phyloP scores from a whole-genome alignment of 2,888 invertebrate genomes.

The Xestia ashworthii region DNA sequence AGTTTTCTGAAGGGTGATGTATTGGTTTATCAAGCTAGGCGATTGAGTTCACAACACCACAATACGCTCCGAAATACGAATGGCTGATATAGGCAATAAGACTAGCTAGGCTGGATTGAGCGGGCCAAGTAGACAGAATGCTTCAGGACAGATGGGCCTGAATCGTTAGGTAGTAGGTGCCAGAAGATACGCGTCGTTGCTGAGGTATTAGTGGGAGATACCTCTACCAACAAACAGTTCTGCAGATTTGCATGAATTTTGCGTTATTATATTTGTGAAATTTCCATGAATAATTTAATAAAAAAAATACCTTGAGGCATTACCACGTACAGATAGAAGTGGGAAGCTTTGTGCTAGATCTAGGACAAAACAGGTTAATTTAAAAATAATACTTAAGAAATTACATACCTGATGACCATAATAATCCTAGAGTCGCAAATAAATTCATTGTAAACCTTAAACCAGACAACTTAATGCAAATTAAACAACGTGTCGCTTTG shows the following conservation, averaged over 20 bases:
- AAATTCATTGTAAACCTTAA: constrained; percentile 13
- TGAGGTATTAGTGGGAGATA: neutral
- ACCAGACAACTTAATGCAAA: neutral
- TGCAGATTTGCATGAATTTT: too few species aligned
- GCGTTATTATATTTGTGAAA: too few species aligned
- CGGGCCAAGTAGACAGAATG: neutral
- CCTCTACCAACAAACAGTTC: neutral
- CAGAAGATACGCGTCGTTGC: too few species aligned
- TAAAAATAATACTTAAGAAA: neutral
- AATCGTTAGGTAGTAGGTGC: neutral
- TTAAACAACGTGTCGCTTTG: too few species aligned
- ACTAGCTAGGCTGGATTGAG: neutral
- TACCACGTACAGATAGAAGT: neutral
- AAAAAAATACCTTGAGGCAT: neutral
- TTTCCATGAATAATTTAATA: too few species aligned
- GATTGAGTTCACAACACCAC: neutral
- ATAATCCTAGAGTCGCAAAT: neutral
- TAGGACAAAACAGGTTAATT: neutral
- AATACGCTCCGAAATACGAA: neutral
- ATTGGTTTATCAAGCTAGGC: neutral
- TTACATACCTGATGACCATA: constrained; percentile 18
- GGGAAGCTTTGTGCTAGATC: neutral
- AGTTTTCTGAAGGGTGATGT: neutral
- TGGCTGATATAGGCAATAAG: neutral
- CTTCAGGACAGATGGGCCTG: neutral